Evolutionary conservation across 2,797 vertebrate genomes (phyloP).

Genomic region (Pempheris klunzingeri): DNA sequence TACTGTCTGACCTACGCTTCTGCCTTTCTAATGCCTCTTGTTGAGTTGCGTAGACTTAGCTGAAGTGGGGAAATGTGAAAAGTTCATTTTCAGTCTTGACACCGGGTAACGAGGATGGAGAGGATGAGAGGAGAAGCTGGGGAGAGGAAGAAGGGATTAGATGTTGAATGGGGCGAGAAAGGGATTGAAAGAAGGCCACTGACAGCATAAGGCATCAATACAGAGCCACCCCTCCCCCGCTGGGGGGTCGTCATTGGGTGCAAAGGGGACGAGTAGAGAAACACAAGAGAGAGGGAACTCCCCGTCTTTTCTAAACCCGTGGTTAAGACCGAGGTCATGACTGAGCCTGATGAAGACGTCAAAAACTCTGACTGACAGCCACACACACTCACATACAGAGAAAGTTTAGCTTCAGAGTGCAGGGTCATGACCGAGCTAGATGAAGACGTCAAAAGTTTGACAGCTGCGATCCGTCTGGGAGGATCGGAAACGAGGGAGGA

Average conservation of each 20-base stretch:
- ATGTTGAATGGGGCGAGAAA: slow-evolving; percentile 70
- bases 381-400: slow-evolving; percentile 47
- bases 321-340: slow-evolving; percentile 88
- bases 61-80: slow-evolving; percentile 64
- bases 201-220: slow-evolving; percentile 83
- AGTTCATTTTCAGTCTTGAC: slow-evolving; percentile 71
- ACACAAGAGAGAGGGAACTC: slow-evolving; percentile 78
- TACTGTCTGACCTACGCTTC: background rate
- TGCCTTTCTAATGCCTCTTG: slow-evolving; percentile 5
- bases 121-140: slow-evolving; percentile 67
- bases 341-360: slow-evolving; percentile 95
- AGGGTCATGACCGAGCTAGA: slow-evolving; percentile 92
- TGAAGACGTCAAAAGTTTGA: slow-evolving; percentile 97
- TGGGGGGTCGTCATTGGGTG: slow-evolving; percentile 65
- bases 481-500: slow-evolving; percentile 78
- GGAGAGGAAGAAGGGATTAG: slow-evolving; percentile 82
- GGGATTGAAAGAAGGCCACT: slow-evolving; percentile 76
- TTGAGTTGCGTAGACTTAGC: slow-evolving; percentile 35
- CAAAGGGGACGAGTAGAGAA: slow-evolving; percentile 72
- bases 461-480: slow-evolving; percentile 89
- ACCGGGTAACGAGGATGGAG: slow-evolving; percentile 65
- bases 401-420: slow-evolving; percentile 70
- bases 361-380: slow-evolving; percentile 90
- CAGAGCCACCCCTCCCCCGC: slow-evolving; percentile 70
- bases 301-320: slow-evolving; percentile 67